Evolutionary conservation across 2,113 vertebrate genomes (phyloP).

Genomic region (Tinamus guttatus): DNA sequence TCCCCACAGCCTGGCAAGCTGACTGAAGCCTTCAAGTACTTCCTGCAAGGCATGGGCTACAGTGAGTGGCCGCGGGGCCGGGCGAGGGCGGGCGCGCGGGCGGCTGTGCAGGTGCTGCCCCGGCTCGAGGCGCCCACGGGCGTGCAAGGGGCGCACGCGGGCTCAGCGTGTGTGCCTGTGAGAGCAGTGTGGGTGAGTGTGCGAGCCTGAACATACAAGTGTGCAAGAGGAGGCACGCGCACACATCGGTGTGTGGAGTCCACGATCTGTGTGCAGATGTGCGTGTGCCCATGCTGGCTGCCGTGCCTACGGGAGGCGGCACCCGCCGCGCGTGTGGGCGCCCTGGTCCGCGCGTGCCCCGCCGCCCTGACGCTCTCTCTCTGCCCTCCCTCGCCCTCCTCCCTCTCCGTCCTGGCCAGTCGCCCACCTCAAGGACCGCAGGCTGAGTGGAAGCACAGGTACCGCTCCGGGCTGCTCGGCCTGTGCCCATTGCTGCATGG

Average conservation of each 20-base stretch:
- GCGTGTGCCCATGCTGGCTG: too few species aligned
- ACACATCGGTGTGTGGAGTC: not conserved
- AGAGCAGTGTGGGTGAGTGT: not conserved
- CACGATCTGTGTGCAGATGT: not conserved
- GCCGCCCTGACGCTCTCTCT: not conserved
- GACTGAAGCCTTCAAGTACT: conserved; percentile 98
- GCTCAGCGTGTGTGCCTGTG: accelerated
- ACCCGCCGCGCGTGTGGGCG: too few species aligned
- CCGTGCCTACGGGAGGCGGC: too few species aligned
- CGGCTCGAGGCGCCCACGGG: accelerated
- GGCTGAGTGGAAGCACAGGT: conserved; percentile 98
- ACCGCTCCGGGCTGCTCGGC: conserved; percentile 55
- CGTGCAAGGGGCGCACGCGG: not conserved
- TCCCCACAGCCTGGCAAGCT: conserved; percentile 90
- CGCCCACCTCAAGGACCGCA: conserved; percentile 97
- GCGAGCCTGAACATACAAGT: not conserved
- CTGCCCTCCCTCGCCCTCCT: conserved; percentile 64
- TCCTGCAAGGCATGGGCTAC: conserved; percentile 99
- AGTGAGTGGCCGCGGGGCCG: conserved; percentile 82
- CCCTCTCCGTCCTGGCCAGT: conserved; percentile 86
- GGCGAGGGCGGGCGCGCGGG: accelerated
- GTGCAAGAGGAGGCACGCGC: not conserved
- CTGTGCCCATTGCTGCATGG: conserved; percentile 54
- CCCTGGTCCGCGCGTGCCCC: too few species aligned
- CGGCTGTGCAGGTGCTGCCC: accelerated